Evolutionary conservation across 2,888 invertebrate species (phyloP), one percentile per base, ranked within the genome.

Genomic region (Rhabditophanes sp.): DNA sequence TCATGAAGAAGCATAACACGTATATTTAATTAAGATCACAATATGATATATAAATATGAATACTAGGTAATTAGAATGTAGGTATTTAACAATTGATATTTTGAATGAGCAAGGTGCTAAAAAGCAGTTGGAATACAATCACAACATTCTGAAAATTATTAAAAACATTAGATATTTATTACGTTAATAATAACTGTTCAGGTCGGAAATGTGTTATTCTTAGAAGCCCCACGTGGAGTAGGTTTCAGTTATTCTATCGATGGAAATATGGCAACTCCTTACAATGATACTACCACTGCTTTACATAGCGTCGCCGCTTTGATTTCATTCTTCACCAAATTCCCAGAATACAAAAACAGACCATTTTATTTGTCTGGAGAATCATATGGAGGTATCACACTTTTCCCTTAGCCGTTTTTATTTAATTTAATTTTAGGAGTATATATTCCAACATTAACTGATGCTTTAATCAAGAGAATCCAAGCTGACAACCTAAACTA

Each of bases 191-290:
- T n/a, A n/a, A n/a, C n/a, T n/a, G n/a, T n/a, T 22, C 17, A 69
- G 67, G 49, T 65, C 15, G 69, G 69, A 22, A 72, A 71, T 46
- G 67, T 72, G 37, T 39, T 72, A 27, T 72, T 68, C 51, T 41
- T 72, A 37, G 72, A 73, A 51, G 64, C 71, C 1, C 72, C 72
- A 21, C 69, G 70, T 16, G 71, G 70, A 29, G 72, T 72, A 20
- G 72, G 72, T 3, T 72, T 65, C 50, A 17, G 3, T 5, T 32
- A 41, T 14, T 28, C 15, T 30, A 9, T 14, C 15, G 16, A 16
- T 11, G 2, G 6, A 11, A 18, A 9, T 5, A 15, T 11, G 26
- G 18, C 18, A 3, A 2, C 4, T 11, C 8, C 37, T 30, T 50
- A 54, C 39, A 52, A 50, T 31, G 47, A 51, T 33, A 43, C 47